Conservation (phyloP, 2,888 invertebrate genomes). For the Xanthostigma xanthostigma region DNA sequence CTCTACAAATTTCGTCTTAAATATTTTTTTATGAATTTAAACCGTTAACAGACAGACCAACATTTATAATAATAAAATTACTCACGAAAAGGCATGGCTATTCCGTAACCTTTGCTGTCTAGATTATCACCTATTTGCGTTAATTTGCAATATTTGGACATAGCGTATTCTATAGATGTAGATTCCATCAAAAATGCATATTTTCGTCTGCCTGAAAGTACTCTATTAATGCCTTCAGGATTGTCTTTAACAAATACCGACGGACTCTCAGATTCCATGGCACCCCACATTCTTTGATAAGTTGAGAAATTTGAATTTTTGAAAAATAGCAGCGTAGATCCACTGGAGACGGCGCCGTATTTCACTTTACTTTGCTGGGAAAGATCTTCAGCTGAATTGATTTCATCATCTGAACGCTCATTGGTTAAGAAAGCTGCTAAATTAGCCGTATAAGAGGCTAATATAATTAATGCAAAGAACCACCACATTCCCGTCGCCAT, state of each 20-base stretch:
- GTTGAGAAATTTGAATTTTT: conserved; percentile 78
- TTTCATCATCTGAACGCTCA: conserved; percentile 76
- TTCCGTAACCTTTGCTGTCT: conserved; percentile 86
- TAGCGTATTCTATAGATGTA: conserved; percentile 82
- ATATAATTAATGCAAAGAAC: conserved; percentile 85
- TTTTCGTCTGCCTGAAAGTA: conserved; percentile 55
- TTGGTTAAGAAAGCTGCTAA: conserved; percentile 86
- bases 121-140: conserved; percentile 67
- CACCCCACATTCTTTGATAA: conserved; percentile 84
- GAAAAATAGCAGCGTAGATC: conserved; percentile 85
- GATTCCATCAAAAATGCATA: conserved; percentile 98
- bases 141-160: conserved; percentile 72
- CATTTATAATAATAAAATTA: no score
- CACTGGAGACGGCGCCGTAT: conserved; percentile 81
- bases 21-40: no score
- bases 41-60: no score
- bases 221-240: conserved; percentile 75
- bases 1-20: no score
- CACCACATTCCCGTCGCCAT: conserved; percentile 84
- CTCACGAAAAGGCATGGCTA: conserved; percentile 81
- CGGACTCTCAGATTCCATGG: conserved; percentile 74
- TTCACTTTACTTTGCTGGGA: conserved; percentile 90
- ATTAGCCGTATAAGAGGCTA: conserved; percentile 89
- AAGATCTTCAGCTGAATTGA: conserved; percentile 82
- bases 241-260: conserved; percentile 71